Base-by-base conservation (phyloP, 2,888 invertebrate genomes). In the Notodonta dromedarius region DNA sequence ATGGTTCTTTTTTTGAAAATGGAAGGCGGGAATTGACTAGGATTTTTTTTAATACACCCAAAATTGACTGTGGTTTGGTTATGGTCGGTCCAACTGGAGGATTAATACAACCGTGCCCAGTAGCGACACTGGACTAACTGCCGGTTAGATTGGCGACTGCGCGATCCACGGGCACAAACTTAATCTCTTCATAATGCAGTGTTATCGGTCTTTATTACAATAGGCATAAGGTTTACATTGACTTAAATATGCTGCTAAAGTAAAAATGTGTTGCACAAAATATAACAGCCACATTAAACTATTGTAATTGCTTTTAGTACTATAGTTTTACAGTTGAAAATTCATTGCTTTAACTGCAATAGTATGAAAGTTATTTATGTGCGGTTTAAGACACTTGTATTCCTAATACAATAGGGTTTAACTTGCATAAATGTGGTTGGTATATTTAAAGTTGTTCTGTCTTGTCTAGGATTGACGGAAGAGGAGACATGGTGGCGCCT, bases 101-200 rank as follows among this genome's bases (percentile, higher is more conserved):
- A 73, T 69, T 70, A 63, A 80, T 82, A 82, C 88, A 82, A 82
- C 87, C 79, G 80, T 73, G 85, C 83, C 60, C 83, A 83, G 87
- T 87, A 89, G 89, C 89, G 91, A 88, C 91, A 81, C 84, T 81
- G 79, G 83, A 80, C 80, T 75, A 78, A 92, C 92, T 91, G 88
- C 70, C 80, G 80, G 83, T 66, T 56, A 66, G 56, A 63, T 69
- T 56, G 71, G 89, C 90, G 91, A 79, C 89, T 91, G 91, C 91
- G 91, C 90, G 85, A 63, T 71, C 72, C 73, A 76, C 76, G 65
- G 78, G 78, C 76, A 77, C 78, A 77, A 70, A 77, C 46, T 2
- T n/a, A 46, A 46, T n/a, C n/a, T 13, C n/a, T 46, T 6, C 46
- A 46, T 6, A 46, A n/a, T n/a, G n/a, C 46, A 4, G n/a, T 46